phyloP scores from a whole-genome alignment of 2,113 vertebrate species.

The Siniperca chuatsi region DNA sequence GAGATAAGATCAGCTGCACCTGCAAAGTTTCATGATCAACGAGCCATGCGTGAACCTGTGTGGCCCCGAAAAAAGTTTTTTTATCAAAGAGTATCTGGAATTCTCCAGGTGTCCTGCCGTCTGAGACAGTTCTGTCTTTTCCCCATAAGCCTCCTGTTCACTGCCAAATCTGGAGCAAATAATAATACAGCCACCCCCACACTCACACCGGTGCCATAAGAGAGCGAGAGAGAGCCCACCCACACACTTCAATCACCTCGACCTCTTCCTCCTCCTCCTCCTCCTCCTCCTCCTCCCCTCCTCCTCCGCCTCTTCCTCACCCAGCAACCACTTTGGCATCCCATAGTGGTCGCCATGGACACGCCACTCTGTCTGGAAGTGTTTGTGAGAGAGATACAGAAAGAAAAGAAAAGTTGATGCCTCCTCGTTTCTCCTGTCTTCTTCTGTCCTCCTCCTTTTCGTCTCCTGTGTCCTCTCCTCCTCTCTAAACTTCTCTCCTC shows the following conservation, averaged over 20 bases:
- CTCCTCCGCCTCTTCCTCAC: conserved; percentile 57
- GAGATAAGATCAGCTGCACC: too few species aligned
- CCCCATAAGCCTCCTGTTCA: not conserved
- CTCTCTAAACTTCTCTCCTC: not conserved
- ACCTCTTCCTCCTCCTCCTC: conserved; percentile 46
- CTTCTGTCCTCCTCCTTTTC: not conserved
- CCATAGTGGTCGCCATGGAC: conserved; percentile 74
- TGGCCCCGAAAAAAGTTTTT: too few species aligned
- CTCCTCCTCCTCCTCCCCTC: conserved; percentile 33
- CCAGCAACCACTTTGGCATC: conserved; percentile 68
- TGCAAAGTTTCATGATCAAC: too few species aligned
- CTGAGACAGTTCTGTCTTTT: not conserved
- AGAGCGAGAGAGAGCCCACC: conserved; percentile 42
- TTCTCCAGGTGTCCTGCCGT: not conserved
- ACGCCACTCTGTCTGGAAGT: conserved; percentile 55
- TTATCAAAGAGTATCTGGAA: not conserved
- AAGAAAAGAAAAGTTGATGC: conserved; percentile 26
- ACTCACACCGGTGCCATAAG: not conserved
- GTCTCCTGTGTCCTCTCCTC: not conserved
- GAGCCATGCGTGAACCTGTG: not conserved
- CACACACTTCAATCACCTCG: conserved; percentile 50
- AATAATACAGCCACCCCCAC: conserved; percentile 20
- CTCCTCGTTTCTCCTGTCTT: not conserved
- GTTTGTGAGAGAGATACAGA: conserved; percentile 32
- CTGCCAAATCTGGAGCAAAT: conserved; percentile 19